phyloP scores from a whole-genome alignment of 2,113 vertebrate species.

The Callorhinus ursinus region DNA sequence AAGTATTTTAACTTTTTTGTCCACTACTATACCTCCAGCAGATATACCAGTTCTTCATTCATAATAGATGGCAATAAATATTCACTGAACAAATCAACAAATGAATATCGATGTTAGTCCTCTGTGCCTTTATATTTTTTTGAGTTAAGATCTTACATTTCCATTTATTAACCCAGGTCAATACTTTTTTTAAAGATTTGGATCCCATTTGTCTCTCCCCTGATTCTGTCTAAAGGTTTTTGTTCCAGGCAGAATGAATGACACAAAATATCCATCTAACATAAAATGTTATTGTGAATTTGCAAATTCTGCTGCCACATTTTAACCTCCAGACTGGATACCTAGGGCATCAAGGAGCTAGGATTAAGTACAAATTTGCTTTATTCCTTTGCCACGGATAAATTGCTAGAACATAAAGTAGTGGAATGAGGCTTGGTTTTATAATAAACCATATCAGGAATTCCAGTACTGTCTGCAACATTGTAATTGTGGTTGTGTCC shows the following conservation, averaged over 20 bases:
- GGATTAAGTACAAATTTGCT: slow-evolving; percentile 17
- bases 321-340: slow-evolving; percentile 20
- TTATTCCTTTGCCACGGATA: slow-evolving; percentile 18
- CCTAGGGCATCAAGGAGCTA: background rate
- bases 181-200: background rate
- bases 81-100: background rate
- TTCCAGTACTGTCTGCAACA: slow-evolving; percentile 40
- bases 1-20: background rate
- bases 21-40: background rate
- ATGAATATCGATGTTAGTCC: background rate
- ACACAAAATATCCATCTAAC: background rate
- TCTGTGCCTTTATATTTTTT: background rate
- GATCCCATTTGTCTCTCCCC: background rate
- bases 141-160: background rate
- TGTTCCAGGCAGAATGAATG: background rate
- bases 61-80: background rate
- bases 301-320: slow-evolving; percentile 6
- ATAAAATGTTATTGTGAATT: slow-evolving; percentile 26
- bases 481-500: slow-evolving; percentile 51
- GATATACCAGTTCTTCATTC: background rate
- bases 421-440: slow-evolving; percentile 30
- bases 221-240: slow-evolving; percentile 34
- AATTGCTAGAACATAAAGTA: slow-evolving; percentile 15
- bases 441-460: slow-evolving; percentile 27
- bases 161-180: background rate